Evolutionary conservation across 2,888 invertebrate genomes (phyloP), one percentile per base, ranked within the genome.

Genomic region (Sialis fuliginosa): DNA sequence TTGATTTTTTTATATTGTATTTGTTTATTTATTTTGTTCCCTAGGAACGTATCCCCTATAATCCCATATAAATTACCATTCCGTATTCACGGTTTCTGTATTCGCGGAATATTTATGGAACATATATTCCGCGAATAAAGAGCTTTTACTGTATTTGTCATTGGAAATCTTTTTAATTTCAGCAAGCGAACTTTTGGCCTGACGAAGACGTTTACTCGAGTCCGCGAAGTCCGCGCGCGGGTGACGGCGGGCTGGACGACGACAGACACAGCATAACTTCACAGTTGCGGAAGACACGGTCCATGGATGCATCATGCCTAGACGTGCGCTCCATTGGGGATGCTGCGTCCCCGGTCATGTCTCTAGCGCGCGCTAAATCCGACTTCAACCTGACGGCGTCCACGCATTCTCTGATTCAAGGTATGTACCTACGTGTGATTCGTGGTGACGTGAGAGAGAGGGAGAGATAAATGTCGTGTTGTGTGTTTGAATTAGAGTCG

Each of bases 231-330:
- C 65, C 64, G 13, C 65, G 65, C 52, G 61, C 65, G 47, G 87
- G 87, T 52, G 87, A 88, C 45, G 84, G 84, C 58, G 66, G 77
- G 22, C 62, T 65, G 47, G 87, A 87, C 52, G 87, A 88, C 45
- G 84, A 84, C 58, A 66, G 77, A 37, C 72, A 79, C 37, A 85
- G 85, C 45, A 72, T 86, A 51, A 78, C 78, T 35, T 85, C 87
- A 4, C 85, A 85, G 55, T 64, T 89, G 55, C 72, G 90, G 56
- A 90, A 90, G 66, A 87, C 89, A 8, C 78, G 87, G 58, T 88
- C 89, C 52, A 86, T 90, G 65, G 90, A 90, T 60, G 89, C 89
- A 2, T 87, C 87, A 4, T 88, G 86, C 58, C 70, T 88, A 51
- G 89, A 89, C 57, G 79, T 89, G 56, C 75, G 87, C 51, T 79